Percentiles rank a stretch among this genome's conserved stretches.
Evolutionary conservation across 37 sponge, comb jelly and placozoan species (phyloP).

Genomic region (Haliclona indistincta): DNA sequence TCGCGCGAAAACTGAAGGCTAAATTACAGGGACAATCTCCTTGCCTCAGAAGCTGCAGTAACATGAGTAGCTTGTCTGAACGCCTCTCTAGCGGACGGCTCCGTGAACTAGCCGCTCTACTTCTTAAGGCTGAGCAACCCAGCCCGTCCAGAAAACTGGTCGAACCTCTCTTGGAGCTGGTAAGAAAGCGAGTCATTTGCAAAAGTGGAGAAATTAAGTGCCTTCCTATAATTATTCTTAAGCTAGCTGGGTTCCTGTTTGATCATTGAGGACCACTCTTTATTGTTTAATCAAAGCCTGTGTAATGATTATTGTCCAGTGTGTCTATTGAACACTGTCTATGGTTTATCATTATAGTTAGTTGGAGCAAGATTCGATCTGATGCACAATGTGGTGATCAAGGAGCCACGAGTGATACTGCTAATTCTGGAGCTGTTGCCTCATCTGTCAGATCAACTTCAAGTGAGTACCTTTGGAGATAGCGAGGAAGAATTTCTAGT

Average conservation of each 20-base stretch:
- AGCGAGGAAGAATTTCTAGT: background rate
- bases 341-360: slow-evolving; percentile 34
- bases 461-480: slow-evolving; percentile 50
- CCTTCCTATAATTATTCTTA: too few species aligned
- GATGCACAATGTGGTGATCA: slow-evolving; percentile 55
- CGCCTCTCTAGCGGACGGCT: slow-evolving; percentile 19
- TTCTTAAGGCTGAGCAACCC: slow-evolving; percentile 31
- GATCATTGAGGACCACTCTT: too few species aligned
- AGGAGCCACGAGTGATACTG: slow-evolving; percentile 60
- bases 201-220: too few species aligned
- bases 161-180: slow-evolving; percentile 58
- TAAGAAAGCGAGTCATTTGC: background rate
- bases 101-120: slow-evolving; percentile 31
- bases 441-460: slow-evolving; percentile 54
- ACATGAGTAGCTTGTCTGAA: slow-evolving; percentile 17
- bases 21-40: too few species aligned
- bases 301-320: background rate
- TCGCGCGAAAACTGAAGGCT: too few species aligned
- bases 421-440: slow-evolving; percentile 77
- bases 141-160: slow-evolving; percentile 10
- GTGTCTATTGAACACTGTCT: background rate
- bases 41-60: too few species aligned
- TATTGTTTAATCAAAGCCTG: background rate
- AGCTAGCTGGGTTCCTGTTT: too few species aligned
- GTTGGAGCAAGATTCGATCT: slow-evolving; percentile 60